These are phyloP conservation scores for Caloenas nicobarica DNA, from an alignment of 2,113 vertebrate species.

Conservation along the genomic window DNA sequence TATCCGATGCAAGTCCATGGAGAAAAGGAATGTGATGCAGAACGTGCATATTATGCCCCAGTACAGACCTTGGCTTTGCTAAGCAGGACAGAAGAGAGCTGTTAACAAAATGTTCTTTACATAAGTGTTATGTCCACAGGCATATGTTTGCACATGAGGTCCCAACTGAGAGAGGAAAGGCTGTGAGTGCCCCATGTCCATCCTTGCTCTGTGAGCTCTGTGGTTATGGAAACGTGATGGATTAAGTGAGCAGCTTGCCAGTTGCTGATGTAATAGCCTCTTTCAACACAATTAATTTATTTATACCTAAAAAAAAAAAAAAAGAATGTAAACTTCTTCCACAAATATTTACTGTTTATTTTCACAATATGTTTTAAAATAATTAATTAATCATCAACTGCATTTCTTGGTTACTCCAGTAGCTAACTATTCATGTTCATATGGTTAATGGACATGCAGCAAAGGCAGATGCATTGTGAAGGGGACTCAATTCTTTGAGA, in stretches of 20 bases:
- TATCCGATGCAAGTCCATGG: not conserved
- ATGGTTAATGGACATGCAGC: not conserved
- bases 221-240: not conserved
- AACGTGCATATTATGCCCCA: not conserved
- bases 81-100: not conserved
- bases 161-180: not conserved
- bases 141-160: not conserved
- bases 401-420: not conserved
- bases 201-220: not conserved
- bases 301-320: conserved; percentile 6
- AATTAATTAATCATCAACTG: not conserved
- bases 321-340: not conserved
- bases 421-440: not conserved
- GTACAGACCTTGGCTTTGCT: not conserved
- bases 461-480: not conserved
- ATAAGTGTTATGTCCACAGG: not conserved
- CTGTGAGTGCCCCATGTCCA: accelerated
- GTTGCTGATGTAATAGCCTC: not conserved
- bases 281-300: not conserved
- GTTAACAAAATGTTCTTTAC: not conserved
- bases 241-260: not conserved
- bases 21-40: not conserved
- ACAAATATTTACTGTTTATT: not conserved
- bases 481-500: not conserved
- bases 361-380: not conserved